A percentile compares a stretch with the other conserved stretches of the same genome.
Evolutionary conservation across 92 coral and sea anemone genomes (phyloP).

Genomic region (Palythoa grandis): DNA sequence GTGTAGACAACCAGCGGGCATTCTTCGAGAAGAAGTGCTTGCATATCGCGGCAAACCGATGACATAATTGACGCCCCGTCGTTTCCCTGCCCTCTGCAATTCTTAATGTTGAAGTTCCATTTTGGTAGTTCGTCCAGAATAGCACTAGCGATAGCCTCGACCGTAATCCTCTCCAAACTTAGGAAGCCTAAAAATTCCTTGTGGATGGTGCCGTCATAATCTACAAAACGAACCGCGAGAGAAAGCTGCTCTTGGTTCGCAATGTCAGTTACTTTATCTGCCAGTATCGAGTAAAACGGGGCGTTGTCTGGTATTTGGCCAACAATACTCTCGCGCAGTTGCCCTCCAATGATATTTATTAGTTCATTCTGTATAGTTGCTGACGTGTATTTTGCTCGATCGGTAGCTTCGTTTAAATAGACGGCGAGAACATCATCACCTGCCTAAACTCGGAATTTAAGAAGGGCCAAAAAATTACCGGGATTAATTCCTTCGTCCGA

Average conservation of each 20-base stretch:
- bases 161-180: background rate
- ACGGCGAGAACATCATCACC: slow-evolving; percentile 38
- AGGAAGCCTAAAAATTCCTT: slow-evolving; percentile 22
- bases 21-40: background rate
- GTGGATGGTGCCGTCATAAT: background rate
- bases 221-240: background rate
- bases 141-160: background rate
- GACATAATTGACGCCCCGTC: slow-evolving; percentile 8
- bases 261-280: background rate
- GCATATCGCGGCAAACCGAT: background rate
- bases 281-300: background rate
- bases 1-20: slow-evolving; percentile 17
- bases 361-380: slow-evolving; percentile 49
- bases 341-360: background rate
- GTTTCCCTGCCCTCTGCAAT: background rate
- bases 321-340: background rate
- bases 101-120: background rate
- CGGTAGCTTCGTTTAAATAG: slow-evolving; percentile 36
- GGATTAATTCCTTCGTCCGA: slow-evolving; percentile 9
- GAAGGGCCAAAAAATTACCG: too few species aligned
- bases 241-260: background rate
- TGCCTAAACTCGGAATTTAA: slow-evolving; percentile 40
- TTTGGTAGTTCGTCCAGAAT: background rate
- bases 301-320: background rate
- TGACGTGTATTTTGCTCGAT: slow-evolving; percentile 48